phyloP scores from a whole-genome alignment of 2,888 invertebrate genomes.

The Ochropleura plecta region DNA sequence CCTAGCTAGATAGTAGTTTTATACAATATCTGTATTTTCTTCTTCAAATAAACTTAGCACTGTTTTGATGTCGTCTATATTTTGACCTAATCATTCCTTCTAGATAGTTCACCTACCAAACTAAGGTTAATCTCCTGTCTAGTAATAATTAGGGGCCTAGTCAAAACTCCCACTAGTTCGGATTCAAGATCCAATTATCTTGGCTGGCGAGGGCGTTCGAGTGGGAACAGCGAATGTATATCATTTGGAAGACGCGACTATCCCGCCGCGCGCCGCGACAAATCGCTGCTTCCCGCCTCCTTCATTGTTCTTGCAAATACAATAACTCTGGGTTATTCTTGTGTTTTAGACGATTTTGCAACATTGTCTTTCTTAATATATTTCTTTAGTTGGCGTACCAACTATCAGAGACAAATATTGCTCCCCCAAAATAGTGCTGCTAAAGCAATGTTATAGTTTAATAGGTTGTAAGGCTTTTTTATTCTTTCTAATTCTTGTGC shows the following conservation, averaged over 20 bases:
- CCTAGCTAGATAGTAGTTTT: not conserved
- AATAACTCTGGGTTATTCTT: conserved; percentile 62
- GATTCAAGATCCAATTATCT: conserved; percentile 47
- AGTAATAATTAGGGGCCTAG: conserved; percentile 30
- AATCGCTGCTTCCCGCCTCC: conserved; percentile 66
- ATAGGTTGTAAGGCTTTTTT: not conserved
- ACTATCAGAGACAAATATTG: not conserved
- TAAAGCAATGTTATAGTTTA: not conserved
- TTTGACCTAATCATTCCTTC: not conserved
- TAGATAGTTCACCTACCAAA: not conserved
- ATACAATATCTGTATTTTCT: not conserved
- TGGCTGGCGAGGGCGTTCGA: conserved; percentile 42
- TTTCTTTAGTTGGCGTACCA: not conserved
- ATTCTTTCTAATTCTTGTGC: too few species aligned
- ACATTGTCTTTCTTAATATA: not conserved
- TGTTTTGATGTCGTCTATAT: not conserved
- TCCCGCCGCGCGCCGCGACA: conserved; percentile 58
- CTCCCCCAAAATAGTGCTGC: not conserved
- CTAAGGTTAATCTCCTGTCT: conserved; percentile 3
- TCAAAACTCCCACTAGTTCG: conserved; percentile 25
- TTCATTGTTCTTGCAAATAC: conserved; percentile 61
- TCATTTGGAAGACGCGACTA: conserved; percentile 50
- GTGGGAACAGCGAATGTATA: conserved; percentile 55
- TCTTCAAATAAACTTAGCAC: not conserved
- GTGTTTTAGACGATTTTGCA: not conserved